Conservation (phyloP, 1,140 invertebrate species). For the Sycophila sp. region DNA sequence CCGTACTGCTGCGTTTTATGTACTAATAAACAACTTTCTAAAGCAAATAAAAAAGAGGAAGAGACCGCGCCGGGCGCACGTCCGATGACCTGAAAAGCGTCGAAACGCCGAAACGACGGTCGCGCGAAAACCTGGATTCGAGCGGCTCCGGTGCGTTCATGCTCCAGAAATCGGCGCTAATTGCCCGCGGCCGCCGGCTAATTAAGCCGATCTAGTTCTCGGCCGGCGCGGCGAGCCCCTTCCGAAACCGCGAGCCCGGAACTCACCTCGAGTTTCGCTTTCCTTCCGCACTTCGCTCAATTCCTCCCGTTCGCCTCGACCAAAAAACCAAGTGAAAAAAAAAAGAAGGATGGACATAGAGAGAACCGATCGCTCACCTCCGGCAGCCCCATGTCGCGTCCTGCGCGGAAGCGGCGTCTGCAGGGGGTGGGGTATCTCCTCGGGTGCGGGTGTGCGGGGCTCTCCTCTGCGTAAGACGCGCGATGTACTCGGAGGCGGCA, state of each 20-base stretch:
- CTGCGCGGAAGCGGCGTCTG: too few species aligned
- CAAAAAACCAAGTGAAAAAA: too few species aligned
- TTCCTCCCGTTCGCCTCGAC: too few species aligned
- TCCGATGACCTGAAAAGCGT: neutral
- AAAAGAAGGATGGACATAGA: too few species aligned
- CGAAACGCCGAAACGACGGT: neutral
- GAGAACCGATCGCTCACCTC: too few species aligned
- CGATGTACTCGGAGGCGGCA: neutral
- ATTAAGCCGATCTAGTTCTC: constrained; percentile 52
- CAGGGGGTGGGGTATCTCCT: too few species aligned
- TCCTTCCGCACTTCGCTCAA: neutral
- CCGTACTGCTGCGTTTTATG: too few species aligned
- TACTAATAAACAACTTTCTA: too few species aligned
- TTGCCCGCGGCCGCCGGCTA: constrained; percentile 37
- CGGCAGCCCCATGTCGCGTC: too few species aligned
- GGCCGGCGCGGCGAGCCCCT: neutral
- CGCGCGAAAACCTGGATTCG: neutral
- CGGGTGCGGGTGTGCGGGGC: too few species aligned
- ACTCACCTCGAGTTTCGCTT: constrained; percentile 13
- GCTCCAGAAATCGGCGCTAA: constrained; percentile 58
- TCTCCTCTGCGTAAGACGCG: too few species aligned
- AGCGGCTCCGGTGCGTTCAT: constrained; percentile 46
- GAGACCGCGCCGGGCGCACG: too few species aligned
- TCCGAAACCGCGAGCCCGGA: neutral
- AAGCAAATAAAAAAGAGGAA: neutral